Base-by-base conservation (phyloP, 1,140 invertebrate species). In the Drosophila ohnishii region DNA sequence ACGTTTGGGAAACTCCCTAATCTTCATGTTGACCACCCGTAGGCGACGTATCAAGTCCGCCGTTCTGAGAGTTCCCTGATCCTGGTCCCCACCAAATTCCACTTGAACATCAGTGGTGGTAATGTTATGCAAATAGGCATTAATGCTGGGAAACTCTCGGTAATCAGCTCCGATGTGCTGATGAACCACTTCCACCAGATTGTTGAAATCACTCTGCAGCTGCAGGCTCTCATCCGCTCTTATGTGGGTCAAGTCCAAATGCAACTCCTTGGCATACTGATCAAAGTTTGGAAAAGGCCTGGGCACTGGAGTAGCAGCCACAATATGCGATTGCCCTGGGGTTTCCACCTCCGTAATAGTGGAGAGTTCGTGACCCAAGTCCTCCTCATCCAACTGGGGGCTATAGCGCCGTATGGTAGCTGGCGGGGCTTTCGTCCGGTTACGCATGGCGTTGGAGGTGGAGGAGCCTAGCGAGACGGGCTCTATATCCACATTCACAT, bases 301-400 rank as follows among this genome's bases (percentile, higher is more conserved):
- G 14, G 72, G 55, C 19, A 65, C 50, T 2, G 80, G 67, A 0
- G 62, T 63, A 10, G 69, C 56, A 7, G 61, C 14, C 34, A 67
- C 74, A 10, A 91, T 69, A 44, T 90, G 77, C 14, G 90, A 91
- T 25, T 91, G 90, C 0, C 55, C 78, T 0, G 91, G 91, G 0
- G 91, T 92, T 16, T 92, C 91, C 9, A 92, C 81, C 47, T 92
- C 91, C 0, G 83, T 70, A 14, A 92, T 92, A 3, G 91, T 91
- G 22, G 91, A 91, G 2, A 92, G 60, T 39, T 92, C 91, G 45
- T 92, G 91, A 1, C 77, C 81, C 53, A 81, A 19, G 10, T 90
- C 86, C n/a, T 90, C 88, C 9, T 75, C 83, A 9, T 74, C 55
- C 28, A 92, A 40, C 50, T 92, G 86, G 4, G 91, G 91, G 72